Evolutionary conservation across 2,797 vertebrate species (phyloP).

Genomic region (Platyrinchus mystaceus): DNA sequence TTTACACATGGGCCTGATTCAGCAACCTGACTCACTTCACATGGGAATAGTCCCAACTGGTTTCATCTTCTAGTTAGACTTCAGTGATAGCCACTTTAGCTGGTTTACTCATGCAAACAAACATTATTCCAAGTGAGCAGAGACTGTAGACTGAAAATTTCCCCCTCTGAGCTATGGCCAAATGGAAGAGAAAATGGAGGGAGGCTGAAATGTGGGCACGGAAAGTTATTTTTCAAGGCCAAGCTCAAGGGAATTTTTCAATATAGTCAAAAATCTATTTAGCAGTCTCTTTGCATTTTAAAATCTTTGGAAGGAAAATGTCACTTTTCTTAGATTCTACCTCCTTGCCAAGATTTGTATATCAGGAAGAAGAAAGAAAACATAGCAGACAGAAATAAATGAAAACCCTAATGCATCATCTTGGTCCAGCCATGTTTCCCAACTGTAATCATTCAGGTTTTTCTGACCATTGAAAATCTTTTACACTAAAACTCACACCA

Average conservation of each 20-base stretch:
- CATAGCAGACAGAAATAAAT: not conserved
- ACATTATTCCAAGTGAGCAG: conserved; percentile 58
- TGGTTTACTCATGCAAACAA: conserved; percentile 54
- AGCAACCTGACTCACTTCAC: conserved; percentile 57
- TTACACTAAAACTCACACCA: not conserved
- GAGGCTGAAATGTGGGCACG: not conserved
- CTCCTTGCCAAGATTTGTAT: not conserved
- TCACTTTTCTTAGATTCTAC: not conserved
- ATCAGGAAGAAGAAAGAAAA: not conserved
- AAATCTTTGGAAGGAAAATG: conserved; percentile 1
- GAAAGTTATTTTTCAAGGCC: not conserved
- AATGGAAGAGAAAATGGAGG: not conserved
- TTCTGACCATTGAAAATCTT: not conserved
- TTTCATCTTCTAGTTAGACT: conserved; percentile 21
- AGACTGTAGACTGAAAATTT: not conserved
- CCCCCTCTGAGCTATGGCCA: not conserved
- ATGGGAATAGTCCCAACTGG: conserved; percentile 46
- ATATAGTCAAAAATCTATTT: not conserved
- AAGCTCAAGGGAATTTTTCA: not conserved
- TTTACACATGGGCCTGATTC: not conserved
- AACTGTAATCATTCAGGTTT: not conserved
- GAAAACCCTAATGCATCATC: not conserved
- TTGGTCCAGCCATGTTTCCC: not conserved
- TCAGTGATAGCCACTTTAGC: conserved; percentile 52
- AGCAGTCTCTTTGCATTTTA: not conserved